Percentiles rank a stretch among this genome's conserved stretches.
Conservation (phyloP, 1,140 invertebrate species). For the Mizuhopecten yessoensis region DNA sequence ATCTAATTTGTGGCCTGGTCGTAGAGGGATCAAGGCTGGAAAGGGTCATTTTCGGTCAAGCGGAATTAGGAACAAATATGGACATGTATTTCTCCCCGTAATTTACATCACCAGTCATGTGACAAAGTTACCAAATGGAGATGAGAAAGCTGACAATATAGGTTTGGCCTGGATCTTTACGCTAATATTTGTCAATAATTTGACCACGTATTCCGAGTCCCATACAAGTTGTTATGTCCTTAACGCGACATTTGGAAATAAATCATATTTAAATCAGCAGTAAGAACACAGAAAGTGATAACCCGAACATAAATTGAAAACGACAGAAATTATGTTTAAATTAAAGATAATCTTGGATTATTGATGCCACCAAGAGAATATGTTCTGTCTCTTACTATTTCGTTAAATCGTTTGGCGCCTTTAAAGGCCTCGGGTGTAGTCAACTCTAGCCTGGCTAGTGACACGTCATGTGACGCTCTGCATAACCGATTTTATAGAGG, state of each 20-base stretch:
- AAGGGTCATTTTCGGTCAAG: not conserved
- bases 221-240: too few species aligned
- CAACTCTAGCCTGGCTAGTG: too few species aligned
- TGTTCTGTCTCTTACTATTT: too few species aligned
- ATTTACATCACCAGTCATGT: not conserved
- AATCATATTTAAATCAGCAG: not conserved
- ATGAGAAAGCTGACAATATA: not conserved
- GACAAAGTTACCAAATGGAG: not conserved
- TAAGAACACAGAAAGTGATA: not conserved
- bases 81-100: not conserved
- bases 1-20: conserved; percentile 32
- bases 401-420: too few species aligned
- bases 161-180: not conserved
- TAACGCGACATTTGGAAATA: too few species aligned
- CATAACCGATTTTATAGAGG: too few species aligned
- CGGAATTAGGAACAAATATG: not conserved
- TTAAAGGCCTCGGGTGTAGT: too few species aligned
- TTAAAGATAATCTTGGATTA: too few species aligned
- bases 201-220: too few species aligned
- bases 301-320: not conserved
- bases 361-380: too few species aligned
- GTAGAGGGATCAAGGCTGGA: conserved; percentile 7
- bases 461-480: too few species aligned
- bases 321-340: not conserved
- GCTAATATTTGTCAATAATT: too few species aligned